phyloP scores from a whole-genome alignment of 2,113 vertebrate species.

The Thunnus thynnus region DNA sequence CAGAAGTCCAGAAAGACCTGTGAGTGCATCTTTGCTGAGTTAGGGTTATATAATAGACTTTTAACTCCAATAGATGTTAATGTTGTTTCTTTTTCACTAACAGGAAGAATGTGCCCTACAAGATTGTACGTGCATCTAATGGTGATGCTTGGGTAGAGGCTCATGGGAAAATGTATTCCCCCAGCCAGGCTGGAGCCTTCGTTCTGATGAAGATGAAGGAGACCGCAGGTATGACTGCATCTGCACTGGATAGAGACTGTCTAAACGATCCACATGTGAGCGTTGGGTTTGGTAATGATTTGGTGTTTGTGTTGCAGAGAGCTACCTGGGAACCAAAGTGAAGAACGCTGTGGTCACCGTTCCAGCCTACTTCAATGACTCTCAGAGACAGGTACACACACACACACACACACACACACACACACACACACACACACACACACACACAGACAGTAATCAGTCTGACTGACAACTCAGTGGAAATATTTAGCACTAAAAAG shows the following conservation, averaged over 20 bases:
- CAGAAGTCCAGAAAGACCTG: slow-evolving; percentile 98
- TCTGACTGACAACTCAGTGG: too few species aligned
- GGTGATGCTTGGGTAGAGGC: slow-evolving; percentile 98
- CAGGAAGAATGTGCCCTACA: slow-evolving; percentile 97
- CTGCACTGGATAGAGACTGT: neutral
- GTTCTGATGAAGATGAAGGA: slow-evolving; percentile 99
- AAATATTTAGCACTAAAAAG: too few species aligned
- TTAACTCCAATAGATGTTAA: neutral
- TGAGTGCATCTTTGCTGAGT: slow-evolving; percentile 78
- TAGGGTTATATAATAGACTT: too few species aligned
- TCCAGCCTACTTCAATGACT: slow-evolving; percentile 99
- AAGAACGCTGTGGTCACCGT: slow-evolving; percentile 98
- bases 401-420: neutral
- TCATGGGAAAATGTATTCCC: slow-evolving; percentile 97
- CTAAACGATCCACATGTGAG: neutral
- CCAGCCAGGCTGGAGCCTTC: slow-evolving; percentile 97
- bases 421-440: neutral
- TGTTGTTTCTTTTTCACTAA: slow-evolving; percentile 28
- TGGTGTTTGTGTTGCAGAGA: slow-evolving; percentile 86
- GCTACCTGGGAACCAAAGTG: slow-evolving; percentile 91
- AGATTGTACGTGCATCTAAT: slow-evolving; percentile 97
- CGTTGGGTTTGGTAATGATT: neutral
- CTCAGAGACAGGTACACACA: slow-evolving; percentile 94
- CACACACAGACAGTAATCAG: neutral
- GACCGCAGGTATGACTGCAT: slow-evolving; percentile 89